phyloP scores from a whole-genome alignment of 2,113 vertebrate species.

The Actenoides lindsayi region DNA sequence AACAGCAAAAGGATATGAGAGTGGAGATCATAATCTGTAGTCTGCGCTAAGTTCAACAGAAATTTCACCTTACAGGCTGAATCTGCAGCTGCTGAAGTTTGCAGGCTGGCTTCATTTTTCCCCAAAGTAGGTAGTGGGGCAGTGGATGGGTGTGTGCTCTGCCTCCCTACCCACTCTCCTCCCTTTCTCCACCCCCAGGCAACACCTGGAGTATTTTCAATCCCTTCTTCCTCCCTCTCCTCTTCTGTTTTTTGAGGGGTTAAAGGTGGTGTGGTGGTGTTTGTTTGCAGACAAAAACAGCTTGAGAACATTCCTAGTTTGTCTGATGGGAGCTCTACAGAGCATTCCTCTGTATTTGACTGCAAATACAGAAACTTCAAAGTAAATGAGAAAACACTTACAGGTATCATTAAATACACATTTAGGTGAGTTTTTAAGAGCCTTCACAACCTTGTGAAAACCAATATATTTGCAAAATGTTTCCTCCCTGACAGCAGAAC shows the following conservation, averaged over 20 bases:
- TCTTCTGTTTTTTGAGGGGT: background rate
- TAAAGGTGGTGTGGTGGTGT: background rate
- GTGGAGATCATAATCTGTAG: background rate
- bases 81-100: background rate
- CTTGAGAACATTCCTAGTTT: background rate
- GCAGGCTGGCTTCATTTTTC: background rate
- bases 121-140: background rate
- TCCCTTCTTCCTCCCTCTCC: background rate
- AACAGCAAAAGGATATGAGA: background rate
- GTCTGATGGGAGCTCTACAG: background rate
- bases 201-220: background rate
- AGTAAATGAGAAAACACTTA: slow-evolving; percentile 36
- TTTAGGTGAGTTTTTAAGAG: slow-evolving; percentile 46
- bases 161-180: background rate
- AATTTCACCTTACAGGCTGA: background rate
- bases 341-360: slow-evolving; percentile 22
- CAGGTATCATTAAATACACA: slow-evolving; percentile 17
- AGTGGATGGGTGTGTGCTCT: background rate
- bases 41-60: background rate
- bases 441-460: background rate
- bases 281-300: background rate
- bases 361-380: slow-evolving; percentile 18
- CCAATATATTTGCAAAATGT: slow-evolving; percentile 33
- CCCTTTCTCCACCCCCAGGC: background rate
- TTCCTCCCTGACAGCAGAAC: background rate